phyloP scores from a whole-genome alignment of 2,113 vertebrate species.

The Lagopus leucura region DNA sequence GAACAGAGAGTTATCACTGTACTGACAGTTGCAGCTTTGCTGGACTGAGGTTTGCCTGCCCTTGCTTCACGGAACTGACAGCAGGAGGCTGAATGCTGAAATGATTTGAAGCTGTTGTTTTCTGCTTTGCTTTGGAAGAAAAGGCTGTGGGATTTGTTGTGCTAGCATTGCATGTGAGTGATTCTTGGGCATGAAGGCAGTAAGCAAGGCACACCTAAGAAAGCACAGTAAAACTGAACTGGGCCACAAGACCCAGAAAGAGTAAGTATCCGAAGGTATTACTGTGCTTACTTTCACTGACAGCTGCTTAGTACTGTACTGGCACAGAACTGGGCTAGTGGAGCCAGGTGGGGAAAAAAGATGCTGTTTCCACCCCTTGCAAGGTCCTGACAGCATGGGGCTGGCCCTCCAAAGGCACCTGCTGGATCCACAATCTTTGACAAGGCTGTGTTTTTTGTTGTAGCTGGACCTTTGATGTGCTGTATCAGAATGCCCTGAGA shows the following conservation, averaged over 20 bases:
- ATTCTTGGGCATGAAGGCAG: background rate
- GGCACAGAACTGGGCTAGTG: fast-evolving
- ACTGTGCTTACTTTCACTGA: background rate
- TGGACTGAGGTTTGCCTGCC: background rate
- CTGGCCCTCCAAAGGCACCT: background rate
- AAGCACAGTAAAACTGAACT: background rate
- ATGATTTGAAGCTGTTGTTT: background rate
- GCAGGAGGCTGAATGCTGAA: background rate
- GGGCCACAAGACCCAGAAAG: background rate
- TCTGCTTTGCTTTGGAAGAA: conserved; percentile 10
- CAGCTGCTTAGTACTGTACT: background rate
- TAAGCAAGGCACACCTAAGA: background rate
- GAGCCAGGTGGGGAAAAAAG: background rate
- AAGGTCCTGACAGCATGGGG: background rate
- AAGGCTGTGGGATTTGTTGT: background rate
- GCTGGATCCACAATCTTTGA: background rate
- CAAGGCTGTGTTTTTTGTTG: background rate
- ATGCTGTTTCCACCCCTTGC: background rate
- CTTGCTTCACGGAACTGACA: background rate
- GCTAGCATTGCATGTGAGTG: background rate
- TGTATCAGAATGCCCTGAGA: background rate
- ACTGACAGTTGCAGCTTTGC: background rate
- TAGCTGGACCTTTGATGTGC: background rate
- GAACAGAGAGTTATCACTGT: background rate
- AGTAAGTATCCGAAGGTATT: background rate